Evolutionary conservation across 2,113 vertebrate genomes (phyloP), one percentile per base, ranked within the genome.

Genomic region (Paratilapia polleni): DNA sequence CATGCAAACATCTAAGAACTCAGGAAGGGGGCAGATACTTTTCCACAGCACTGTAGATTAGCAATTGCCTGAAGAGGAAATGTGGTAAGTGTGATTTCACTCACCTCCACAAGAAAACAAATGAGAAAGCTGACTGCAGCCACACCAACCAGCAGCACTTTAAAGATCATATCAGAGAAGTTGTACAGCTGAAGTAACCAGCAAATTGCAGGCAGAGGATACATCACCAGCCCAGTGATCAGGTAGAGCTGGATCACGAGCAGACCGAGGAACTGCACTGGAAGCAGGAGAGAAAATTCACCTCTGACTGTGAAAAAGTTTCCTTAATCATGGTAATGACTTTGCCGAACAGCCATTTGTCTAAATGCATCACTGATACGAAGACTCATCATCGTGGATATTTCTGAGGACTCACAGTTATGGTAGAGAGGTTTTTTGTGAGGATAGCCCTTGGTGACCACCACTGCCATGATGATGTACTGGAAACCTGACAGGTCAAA

Each of bases 391-490:
- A 6, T 68, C 6, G 14, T 3, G 2, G 34, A 47, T 15, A 28
- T 70, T 28, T 58, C 22, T 58, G 17, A n/a, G n/a, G 77, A 57
- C 94, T 96, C 92, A 99, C 98, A 92, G 0, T 99, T 99, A 81
- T 96, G 94, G 91, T 97, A 99, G n/a, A 99, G 94, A 0, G 97
- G 97, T 91, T 95, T 96, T 77, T 97, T 97, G 87, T 99, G 98
- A 0, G 98, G 98, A 26, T 97, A 91, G 2, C 97, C 97, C 91
- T 98, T 98, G 41, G 98, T 99, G 89, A 99, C 93, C 41, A 97
- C 97, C 0, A 97, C 91, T 0, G 97, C 97, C 94, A 99, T 95
- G 91, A 97, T 96, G 88, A 99, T 97, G 91, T 98, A 99, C 95
- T 99, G 98, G 94, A 97, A 99, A 28, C 97, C 96, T 0, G 97